phyloP scores from a whole-genome alignment of 2,113 vertebrate species.

The Dicentrarchus labrax region DNA sequence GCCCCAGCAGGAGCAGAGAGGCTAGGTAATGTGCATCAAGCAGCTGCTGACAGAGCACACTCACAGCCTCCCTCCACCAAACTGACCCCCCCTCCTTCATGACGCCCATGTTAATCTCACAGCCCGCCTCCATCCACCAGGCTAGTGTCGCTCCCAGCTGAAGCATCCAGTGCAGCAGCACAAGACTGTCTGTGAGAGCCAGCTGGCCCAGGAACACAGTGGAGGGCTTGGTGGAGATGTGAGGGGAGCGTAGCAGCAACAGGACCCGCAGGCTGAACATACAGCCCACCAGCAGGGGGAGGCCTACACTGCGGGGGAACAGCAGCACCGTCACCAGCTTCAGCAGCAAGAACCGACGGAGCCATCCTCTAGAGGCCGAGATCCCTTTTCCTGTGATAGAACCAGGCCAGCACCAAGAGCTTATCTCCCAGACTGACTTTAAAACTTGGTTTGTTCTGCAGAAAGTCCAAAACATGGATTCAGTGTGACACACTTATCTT shows the following conservation, averaged over 20 bases:
- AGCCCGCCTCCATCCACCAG: not conserved
- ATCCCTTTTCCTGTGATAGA: constrained; percentile 7
- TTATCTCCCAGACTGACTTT: constrained; percentile 22
- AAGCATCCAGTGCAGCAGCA: constrained; percentile 63
- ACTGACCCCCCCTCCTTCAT: not conserved
- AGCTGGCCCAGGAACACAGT: constrained; percentile 84
- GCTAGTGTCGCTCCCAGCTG: not conserved
- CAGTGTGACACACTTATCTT: not conserved
- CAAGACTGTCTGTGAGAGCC: constrained; percentile 78
- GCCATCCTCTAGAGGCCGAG: constrained; percentile 73
- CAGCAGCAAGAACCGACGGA: constrained; percentile 83
- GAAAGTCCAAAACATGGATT: constrained; percentile 10
- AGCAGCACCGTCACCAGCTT: constrained; percentile 86
- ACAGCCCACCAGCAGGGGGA: constrained; percentile 80
- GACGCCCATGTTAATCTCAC: not conserved
- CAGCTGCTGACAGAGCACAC: constrained; percentile 68
- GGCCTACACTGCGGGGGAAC: constrained; percentile 71
- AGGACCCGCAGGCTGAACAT: constrained; percentile 77
- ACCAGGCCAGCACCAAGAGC: constrained; percentile 38
- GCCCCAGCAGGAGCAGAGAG: constrained; percentile 85
- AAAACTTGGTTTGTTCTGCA: constrained; percentile 52
- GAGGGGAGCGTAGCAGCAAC: constrained; percentile 79
- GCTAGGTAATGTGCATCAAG: constrained; percentile 78
- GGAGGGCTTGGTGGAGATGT: constrained; percentile 85
- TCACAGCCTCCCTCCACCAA: constrained; percentile 14